Percentiles rank a stretch among this genome's conserved stretches.
phyloP scores from a whole-genome alignment of 2,113 vertebrate genomes.

The Phalacrocorax aristotelis region DNA sequence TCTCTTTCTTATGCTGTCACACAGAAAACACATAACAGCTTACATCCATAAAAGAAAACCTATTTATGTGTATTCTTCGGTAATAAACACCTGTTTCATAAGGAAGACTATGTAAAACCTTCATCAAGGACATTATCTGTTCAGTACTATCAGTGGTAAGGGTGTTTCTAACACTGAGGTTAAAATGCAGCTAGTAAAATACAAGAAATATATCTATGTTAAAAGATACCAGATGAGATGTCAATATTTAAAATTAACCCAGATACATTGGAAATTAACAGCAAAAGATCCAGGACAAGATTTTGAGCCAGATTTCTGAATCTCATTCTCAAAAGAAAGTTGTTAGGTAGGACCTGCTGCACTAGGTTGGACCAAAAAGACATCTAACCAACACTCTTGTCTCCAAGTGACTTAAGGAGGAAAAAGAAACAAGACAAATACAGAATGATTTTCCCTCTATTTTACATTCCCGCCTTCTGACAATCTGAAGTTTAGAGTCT shows the following conservation, averaged over 20 bases:
- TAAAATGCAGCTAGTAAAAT: neutral
- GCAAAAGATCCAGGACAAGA: neutral
- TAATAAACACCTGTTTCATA: neutral
- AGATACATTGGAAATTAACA: neutral
- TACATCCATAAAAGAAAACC: neutral
- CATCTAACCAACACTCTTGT: neutral
- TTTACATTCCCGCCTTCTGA: neutral
- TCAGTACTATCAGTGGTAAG: neutral
- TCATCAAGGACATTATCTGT: neutral
- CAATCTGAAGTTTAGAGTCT: neutral
- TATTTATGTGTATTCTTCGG: neutral
- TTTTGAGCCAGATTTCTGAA: neutral
- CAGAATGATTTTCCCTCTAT: neutral
- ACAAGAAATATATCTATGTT: neutral
- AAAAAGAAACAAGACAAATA: neutral
- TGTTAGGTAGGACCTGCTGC: neutral
- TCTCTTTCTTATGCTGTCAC: neutral
- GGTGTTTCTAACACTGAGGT: neutral
- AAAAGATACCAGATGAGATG: neutral
- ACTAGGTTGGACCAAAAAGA: neutral
- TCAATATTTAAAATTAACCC: neutral
- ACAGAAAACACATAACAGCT: neutral
- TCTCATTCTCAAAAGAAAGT: neutral
- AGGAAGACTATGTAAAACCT: neutral
- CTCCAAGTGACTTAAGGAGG: neutral